Percentiles rank a stretch among this genome's conserved stretches.
phyloP scores from a whole-genome alignment of 2,888 invertebrate species.

The Nebria brevicollis region DNA sequence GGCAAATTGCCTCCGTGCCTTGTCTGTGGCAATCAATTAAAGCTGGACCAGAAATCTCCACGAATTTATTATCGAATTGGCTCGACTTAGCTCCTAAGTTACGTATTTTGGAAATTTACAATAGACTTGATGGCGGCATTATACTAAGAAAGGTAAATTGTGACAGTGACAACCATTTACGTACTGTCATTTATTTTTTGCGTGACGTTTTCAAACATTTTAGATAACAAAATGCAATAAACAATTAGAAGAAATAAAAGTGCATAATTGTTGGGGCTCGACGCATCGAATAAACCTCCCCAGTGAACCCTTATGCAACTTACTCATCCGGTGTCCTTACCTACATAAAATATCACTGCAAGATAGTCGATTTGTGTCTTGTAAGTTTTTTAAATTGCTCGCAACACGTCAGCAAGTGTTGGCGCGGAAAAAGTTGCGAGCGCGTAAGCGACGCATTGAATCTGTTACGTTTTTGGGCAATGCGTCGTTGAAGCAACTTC shows the following conservation, averaged over 20 bases:
- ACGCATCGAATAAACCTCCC: conserved; percentile 19
- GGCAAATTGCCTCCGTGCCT: conserved; percentile 10
- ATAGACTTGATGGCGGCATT: conserved; percentile 23
- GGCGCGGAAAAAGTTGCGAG: neutral
- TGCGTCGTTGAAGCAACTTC: conserved; percentile 19
- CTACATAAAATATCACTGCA: conserved; percentile 22
- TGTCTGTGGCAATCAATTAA: conserved; percentile 32
- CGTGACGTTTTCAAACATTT: neutral
- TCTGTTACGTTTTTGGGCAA: conserved; percentile 24
- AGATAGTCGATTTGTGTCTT: conserved; percentile 29
- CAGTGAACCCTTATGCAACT: conserved; percentile 29
- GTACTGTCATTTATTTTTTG: neutral
- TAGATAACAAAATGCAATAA: conserved; percentile 32
- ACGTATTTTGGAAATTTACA: conserved; percentile 13
- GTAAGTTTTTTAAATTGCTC: conserved; percentile 36
- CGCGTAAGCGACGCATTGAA: neutral
- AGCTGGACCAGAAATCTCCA: conserved; percentile 26
- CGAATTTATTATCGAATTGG: conserved; percentile 18
- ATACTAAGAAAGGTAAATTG: conserved; percentile 32
- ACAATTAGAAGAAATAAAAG: conserved; percentile 27
- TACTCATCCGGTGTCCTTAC: conserved; percentile 28
- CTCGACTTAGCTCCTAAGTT: conserved; percentile 25
- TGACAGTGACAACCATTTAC: neutral
- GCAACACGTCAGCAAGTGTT: conserved; percentile 15
- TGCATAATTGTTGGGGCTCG: conserved; percentile 32